Conservation (phyloP, 2,888 invertebrate genomes). For the Thera obeliscata region DNA sequence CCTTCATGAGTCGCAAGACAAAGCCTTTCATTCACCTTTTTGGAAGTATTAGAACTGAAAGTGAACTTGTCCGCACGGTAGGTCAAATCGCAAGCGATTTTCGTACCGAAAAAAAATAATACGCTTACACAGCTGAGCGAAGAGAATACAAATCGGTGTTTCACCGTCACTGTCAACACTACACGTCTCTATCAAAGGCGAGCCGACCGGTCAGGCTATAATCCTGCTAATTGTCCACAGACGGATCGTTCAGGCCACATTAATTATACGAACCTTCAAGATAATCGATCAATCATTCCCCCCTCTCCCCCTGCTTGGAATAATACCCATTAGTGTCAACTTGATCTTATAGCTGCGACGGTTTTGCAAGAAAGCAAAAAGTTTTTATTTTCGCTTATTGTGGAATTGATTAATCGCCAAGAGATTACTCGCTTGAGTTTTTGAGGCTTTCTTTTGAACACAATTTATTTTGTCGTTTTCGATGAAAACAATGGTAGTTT, state of each 20-base stretch:
- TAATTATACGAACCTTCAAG: constrained; percentile 66
- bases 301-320: constrained; percentile 45
- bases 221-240: constrained; percentile 57
- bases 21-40: not conserved
- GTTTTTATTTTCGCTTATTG: constrained; percentile 38
- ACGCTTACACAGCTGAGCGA: constrained; percentile 12
- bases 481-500: constrained; percentile 24
- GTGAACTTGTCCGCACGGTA: not conserved
- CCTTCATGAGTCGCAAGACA: not conserved
- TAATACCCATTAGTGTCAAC: constrained; percentile 66
- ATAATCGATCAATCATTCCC: constrained; percentile 69
- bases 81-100: constrained; percentile 9
- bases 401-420: constrained; percentile 35
- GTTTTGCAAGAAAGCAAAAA: constrained; percentile 32
- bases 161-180: constrained; percentile 29
- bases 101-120: constrained; percentile 9
- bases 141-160: constrained; percentile 16
- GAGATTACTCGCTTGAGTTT: constrained; percentile 20
- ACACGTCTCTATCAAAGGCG: constrained; percentile 34
- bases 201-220: constrained; percentile 44
- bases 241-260: constrained; percentile 62
- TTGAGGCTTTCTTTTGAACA: constrained; percentile 16
- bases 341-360: constrained; percentile 53
- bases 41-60: not conserved
- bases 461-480: constrained; percentile 27